phyloP scores from a whole-genome alignment of 2,113 vertebrate genomes.

The Gasterosteus nipponicus region DNA sequence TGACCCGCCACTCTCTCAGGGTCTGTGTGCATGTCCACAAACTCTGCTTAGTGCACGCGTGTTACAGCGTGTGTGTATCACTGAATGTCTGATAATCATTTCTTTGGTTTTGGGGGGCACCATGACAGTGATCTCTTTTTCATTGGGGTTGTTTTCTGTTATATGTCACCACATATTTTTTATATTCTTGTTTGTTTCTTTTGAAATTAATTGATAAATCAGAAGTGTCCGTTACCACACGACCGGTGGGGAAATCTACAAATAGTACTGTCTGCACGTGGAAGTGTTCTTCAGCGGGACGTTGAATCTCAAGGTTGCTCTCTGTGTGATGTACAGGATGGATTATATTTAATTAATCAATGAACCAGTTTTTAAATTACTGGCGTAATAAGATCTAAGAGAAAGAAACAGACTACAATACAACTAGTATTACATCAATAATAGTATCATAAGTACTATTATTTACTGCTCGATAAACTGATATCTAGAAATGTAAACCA shows the following conservation, averaged over 20 bases:
- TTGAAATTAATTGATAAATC: neutral
- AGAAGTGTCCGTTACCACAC: neutral
- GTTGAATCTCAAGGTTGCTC: neutral
- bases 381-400: neutral
- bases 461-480: conserved; percentile 25
- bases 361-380: neutral
- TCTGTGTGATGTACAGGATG: neutral
- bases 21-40: conserved; percentile 28
- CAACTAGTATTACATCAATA: neutral
- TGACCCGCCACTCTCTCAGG: conserved; percentile 70
- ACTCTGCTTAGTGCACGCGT: conserved; percentile 6
- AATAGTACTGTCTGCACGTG: neutral
- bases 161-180: too few species aligned
- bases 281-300: neutral
- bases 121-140: too few species aligned
- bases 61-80: conserved; percentile 22
- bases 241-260: neutral
- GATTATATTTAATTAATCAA: neutral
- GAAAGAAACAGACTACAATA: neutral
- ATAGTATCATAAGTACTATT: conserved; percentile 5
- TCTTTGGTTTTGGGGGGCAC: too few species aligned
- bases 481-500: conserved; percentile 61
- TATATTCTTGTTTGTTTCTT: neutral
- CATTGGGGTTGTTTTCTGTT: too few species aligned
- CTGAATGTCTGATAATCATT: neutral